phyloP scores from a whole-genome alignment of 1,140 invertebrate genomes.

The Metaphire vulgaris region DNA sequence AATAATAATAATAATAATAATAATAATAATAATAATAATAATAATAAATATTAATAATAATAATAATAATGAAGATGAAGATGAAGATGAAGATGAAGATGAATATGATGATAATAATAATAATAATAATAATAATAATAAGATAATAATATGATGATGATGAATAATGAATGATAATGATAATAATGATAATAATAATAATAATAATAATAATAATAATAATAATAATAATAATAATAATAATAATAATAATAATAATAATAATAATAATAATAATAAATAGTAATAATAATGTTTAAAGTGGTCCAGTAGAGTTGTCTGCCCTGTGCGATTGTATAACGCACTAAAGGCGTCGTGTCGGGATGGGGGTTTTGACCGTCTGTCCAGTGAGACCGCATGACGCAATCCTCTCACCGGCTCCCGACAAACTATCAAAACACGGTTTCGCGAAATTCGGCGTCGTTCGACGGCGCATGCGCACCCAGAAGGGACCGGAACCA shows the following conservation, averaged over 20 bases:
- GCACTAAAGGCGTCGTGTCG: too few relatives aligned
- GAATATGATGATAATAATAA: not conserved
- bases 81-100: conserved; percentile 7
- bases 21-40: not conserved
- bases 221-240: not conserved
- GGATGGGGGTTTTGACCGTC: too few relatives aligned
- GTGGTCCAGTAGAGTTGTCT: too few relatives aligned
- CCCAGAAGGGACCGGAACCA: too few relatives aligned
- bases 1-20: conserved; percentile 2
- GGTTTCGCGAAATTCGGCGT: too few relatives aligned
- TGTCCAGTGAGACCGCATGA: too few relatives aligned
- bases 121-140: not conserved
- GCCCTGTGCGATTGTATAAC: too few relatives aligned
- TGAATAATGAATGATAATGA: not conserved
- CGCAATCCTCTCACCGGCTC: too few relatives aligned
- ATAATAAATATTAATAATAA: not conserved
- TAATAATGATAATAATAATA: not conserved
- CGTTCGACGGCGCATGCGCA: too few relatives aligned
- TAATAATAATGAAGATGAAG: not conserved
- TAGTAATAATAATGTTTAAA: too few relatives aligned
- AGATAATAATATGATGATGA: not conserved
- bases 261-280: too few relatives aligned
- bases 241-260: not conserved
- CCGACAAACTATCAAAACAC: too few relatives aligned
- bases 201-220: not conserved